phyloP scores from a whole-genome alignment of 2,888 invertebrate species.

The Ephialtes manifestator region DNA sequence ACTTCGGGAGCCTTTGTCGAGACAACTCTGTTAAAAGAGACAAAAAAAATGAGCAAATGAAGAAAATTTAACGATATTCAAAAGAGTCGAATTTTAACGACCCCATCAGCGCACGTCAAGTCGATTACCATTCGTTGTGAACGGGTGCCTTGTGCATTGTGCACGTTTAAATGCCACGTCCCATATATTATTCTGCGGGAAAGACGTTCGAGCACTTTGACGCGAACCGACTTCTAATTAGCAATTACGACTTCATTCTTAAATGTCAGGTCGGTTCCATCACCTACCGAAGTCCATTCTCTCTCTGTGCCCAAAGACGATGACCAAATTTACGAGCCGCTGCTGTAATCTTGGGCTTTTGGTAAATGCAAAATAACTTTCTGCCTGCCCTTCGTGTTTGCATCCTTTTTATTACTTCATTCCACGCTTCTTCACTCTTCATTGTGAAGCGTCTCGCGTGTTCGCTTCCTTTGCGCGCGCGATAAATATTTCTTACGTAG shows the following conservation, averaged over 20 bases:
- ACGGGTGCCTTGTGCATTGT: conserved; percentile 10
- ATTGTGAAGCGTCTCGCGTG: conserved; percentile 9
- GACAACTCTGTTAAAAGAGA: conserved; percentile 8
- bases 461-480: background rate
- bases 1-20: background rate
- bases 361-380: conserved; percentile 21
- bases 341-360: conserved; percentile 26
- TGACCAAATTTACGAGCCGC: conserved; percentile 48
- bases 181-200: conserved; percentile 53
- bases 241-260: conserved; percentile 65
- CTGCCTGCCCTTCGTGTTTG: background rate
- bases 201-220: conserved; percentile 55
- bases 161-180: conserved; percentile 37
- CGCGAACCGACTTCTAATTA: conserved; percentile 66
- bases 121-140: conserved; percentile 53
- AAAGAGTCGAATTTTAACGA: conserved; percentile 59
- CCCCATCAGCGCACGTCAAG: conserved; percentile 40
- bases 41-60: conserved; percentile 21
- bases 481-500: conserved; percentile 22
- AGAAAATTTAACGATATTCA: conserved; percentile 36
- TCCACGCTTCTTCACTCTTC: conserved; percentile 25
- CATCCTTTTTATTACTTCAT: conserved; percentile 49
- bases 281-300: conserved; percentile 38
- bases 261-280: conserved; percentile 48
- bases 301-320: conserved; percentile 21